Evolutionary conservation across 2,113 vertebrate species (phyloP).

Genomic region (Melanerpes formicivorus): DNA sequence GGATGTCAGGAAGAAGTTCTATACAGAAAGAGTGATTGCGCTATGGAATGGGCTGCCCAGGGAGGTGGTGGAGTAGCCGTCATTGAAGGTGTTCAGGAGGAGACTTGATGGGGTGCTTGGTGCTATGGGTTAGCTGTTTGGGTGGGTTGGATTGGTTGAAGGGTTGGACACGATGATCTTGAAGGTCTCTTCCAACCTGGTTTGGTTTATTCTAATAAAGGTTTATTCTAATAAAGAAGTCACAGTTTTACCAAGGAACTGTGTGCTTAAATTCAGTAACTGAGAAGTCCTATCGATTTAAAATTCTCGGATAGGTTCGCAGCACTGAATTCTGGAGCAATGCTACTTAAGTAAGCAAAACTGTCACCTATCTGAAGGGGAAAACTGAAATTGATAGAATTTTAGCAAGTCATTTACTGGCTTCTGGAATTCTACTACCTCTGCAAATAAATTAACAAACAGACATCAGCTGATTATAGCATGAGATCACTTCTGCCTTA

Average conservation of each 20-base stretch:
- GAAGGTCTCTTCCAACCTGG: too few species aligned
- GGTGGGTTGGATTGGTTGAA: too few species aligned
- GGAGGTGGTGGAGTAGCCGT: too few species aligned
- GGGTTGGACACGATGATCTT: too few species aligned
- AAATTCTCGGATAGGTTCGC: not conserved
- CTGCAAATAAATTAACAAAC: not conserved
- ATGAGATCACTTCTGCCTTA: not conserved
- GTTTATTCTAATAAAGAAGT: too few species aligned
- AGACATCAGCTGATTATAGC: not conserved
- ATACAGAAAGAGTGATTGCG: too few species aligned
- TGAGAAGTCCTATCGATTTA: not conserved
- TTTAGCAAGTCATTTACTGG: not conserved
- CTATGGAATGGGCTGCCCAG: too few species aligned
- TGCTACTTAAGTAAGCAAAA: not conserved
- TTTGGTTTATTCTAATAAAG: too few species aligned
- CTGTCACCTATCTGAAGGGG: not conserved
- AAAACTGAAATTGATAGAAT: not conserved
- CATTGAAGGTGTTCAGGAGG: too few species aligned
- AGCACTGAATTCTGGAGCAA: not conserved
- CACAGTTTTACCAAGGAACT: not conserved
- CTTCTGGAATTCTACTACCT: not conserved
- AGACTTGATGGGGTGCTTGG: too few species aligned
- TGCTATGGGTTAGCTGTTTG: too few species aligned
- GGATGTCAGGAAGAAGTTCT: too few species aligned
- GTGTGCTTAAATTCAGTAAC: not conserved